Base-by-base conservation (phyloP, 2,113 vertebrate species). In the Malurus cyaneus region DNA sequence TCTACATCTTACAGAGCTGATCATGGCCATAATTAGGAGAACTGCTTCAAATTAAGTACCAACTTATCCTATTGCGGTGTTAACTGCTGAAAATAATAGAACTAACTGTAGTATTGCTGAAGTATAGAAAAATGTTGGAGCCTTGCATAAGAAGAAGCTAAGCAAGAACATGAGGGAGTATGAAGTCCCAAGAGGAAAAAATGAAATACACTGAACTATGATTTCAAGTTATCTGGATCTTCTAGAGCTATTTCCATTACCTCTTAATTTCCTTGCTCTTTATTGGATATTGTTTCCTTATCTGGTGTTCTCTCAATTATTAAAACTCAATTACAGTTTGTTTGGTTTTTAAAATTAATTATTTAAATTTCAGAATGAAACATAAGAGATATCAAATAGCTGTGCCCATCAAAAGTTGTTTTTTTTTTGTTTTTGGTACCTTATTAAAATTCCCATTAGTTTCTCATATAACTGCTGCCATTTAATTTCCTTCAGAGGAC, bases 311-410 rank as follows among this genome's bases (percentile, higher is more conserved):
- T 90, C 39, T 91, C 73, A 97, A 66, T 94, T 90, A 94, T 93
- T 96, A 92, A 96, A 95, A 96, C 46, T 53, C 78, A 80, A 76
- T 93, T 92, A 91, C 56, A 92, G 21, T 69, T 92, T 95, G 31
- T 93, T 96, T 97, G 74, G 32, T 66, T 72, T 65, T 87, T 29
- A 50, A 88, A 71, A 95, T 80, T 82, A 91, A 91, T 92, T 89
- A 93, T 95, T 93, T 95, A 95, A 88, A 92, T 60, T 80, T 77
- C 28, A 26, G 54, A 90, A 73, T 79, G 60, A 79, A 42, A 26
- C 54, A 8, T 46, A 23, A 84, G 42, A 85, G 79, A 61, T 82
- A 92, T 70, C 16, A 14, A 94, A 74, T 39, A 90, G 41, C 49
- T 56, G 15, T 66, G 47, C 54, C 83, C 29, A 67, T 93, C 74